Evolutionary conservation across 2,888 invertebrate genomes (phyloP).

Genomic region (Nomada ruficornis): DNA sequence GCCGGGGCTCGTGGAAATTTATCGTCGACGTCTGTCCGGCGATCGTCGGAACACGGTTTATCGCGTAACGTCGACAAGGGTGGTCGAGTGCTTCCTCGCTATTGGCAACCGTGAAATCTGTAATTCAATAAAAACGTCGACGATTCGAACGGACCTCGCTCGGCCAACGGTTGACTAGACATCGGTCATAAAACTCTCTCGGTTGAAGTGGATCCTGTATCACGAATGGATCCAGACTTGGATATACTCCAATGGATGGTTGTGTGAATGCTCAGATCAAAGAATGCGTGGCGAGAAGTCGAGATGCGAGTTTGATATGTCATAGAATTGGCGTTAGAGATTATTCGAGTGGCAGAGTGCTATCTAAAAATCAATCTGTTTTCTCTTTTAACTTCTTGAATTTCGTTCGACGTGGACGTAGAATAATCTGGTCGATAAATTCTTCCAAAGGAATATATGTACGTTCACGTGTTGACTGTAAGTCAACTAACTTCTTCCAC

Average conservation of each 20-base stretch:
- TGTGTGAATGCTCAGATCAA: neutral
- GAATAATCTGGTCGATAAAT: neutral
- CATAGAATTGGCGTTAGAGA: no score
- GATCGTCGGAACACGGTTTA: conserved; percentile 8
- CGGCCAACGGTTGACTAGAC: neutral
- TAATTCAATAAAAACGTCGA: conserved; percentile 59
- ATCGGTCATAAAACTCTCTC: conserved; percentile 14
- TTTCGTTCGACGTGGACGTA: no score
- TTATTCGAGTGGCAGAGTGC: no score
- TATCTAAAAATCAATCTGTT: no score
- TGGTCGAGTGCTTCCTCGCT: conserved; percentile 3
- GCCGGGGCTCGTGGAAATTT: conserved; percentile 49
- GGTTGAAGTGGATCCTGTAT: neutral
- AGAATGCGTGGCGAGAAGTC: no score
- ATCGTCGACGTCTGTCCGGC: conserved; percentile 45
- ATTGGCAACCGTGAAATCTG: conserved; percentile 58
- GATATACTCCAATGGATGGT: neutral
- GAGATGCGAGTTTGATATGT: no score
- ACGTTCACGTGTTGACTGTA: conserved; percentile 26
- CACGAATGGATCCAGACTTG: neutral
- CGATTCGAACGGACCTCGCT: neutral
- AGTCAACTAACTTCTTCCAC: conserved; percentile 22
- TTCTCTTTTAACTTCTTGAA: neutral
- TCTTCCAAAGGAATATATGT: neutral
- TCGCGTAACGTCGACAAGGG: conserved; percentile 49